Conservation (phyloP, 2,888 invertebrate species). For the Drosophila melanosoma region DNA sequence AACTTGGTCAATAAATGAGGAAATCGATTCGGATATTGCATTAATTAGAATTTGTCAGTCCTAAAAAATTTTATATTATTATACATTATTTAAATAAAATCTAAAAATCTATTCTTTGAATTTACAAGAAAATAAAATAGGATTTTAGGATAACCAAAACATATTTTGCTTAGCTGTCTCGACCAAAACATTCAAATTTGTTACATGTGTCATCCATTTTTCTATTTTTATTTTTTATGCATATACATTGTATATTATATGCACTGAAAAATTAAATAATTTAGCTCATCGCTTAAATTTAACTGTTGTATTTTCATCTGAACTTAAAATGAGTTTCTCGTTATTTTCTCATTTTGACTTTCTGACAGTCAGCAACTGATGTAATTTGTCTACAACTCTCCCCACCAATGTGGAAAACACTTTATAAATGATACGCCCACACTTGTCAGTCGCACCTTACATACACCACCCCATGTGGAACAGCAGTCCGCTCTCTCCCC, state of each 20-base stretch:
- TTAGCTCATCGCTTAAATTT: background rate
- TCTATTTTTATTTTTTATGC: background rate
- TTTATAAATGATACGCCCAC: conserved; percentile 69
- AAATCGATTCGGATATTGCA: background rate
- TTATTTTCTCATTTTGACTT: background rate
- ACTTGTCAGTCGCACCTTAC: conserved; percentile 57
- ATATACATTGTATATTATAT: background rate
- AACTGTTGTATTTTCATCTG: conserved; percentile 9
- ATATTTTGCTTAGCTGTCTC: background rate
- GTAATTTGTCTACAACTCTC: conserved; percentile 2
- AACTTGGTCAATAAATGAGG: background rate
- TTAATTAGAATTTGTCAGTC: background rate
- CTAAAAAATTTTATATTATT: too few species aligned
- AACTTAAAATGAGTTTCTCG: conserved; percentile 14
- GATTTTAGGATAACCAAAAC: background rate
- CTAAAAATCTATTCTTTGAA: background rate
- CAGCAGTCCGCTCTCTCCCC: conserved; percentile 1
- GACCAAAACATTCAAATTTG: background rate
- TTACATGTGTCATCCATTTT: background rate
- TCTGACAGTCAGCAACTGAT: conserved; percentile 14
- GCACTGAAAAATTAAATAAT: background rate
- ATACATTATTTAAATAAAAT: background rate
- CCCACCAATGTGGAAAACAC: conserved; percentile 23
- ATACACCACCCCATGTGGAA: conserved; percentile 44
- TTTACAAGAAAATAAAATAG: background rate